Conservation (phyloP, 2,888 invertebrate genomes). For the Drosophila subquinaria region DNA sequence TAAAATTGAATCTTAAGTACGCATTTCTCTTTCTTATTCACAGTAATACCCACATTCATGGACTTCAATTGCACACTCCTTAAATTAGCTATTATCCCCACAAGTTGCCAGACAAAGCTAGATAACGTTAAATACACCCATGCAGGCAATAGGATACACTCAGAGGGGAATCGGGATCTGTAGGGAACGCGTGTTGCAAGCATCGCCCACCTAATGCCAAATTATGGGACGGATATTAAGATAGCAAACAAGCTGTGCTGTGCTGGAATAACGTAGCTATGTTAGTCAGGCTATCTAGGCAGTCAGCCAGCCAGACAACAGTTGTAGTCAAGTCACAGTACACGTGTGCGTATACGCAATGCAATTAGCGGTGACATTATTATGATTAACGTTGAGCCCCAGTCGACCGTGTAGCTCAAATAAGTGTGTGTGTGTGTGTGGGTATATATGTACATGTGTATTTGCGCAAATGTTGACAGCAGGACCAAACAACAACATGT, state of each 20-base stretch:
- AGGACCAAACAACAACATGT: slow-evolving; percentile 18
- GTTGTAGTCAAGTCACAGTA: slow-evolving; percentile 48
- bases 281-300: not conserved
- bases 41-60: not conserved
- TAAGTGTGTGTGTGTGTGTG: slow-evolving; percentile 24
- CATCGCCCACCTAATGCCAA: slow-evolving; percentile 61
- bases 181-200: slow-evolving; percentile 1
- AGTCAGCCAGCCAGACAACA: not conserved
- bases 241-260: slow-evolving; percentile 19
- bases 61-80: slow-evolving; percentile 12
- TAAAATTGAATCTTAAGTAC: not conserved
- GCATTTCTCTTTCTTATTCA: not conserved
- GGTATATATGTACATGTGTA: slow-evolving; percentile 14
- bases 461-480: slow-evolving; percentile 33
- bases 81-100: slow-evolving; percentile 19
- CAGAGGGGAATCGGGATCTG: not conserved
- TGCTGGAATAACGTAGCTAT: not conserved
- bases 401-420: slow-evolving; percentile 33
- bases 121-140: slow-evolving; percentile 55
- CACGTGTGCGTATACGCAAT: slow-evolving; percentile 78
- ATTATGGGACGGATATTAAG: slow-evolving; percentile 63
- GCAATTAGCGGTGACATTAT: slow-evolving; percentile 79
- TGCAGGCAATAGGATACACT: not conserved
- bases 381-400: slow-evolving; percentile 70
- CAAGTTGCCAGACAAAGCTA: slow-evolving; percentile 18